A percentile compares a stretch with the other conserved stretches of the same genome.
phyloP scores from a whole-genome alignment of 2,113 vertebrate genomes.

The Gnathonemus echidnorhynchus region DNA sequence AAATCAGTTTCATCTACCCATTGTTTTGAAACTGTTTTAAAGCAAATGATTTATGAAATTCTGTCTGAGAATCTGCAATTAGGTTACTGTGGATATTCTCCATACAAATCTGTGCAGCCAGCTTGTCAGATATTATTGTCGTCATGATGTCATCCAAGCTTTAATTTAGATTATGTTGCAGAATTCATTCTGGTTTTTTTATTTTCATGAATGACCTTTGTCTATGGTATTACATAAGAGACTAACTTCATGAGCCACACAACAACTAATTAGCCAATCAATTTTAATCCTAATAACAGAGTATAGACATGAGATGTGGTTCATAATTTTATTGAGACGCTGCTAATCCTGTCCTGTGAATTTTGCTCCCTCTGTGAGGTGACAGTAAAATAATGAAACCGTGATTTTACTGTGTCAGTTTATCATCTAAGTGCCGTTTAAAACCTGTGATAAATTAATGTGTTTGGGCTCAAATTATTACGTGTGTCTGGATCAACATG shows the following conservation, averaged over 20 bases:
- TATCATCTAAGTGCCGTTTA: neutral
- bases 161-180: neutral
- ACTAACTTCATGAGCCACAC: neutral
- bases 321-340: neutral
- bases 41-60: neutral
- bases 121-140: neutral
- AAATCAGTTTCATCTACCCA: neutral
- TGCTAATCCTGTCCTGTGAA: neutral
- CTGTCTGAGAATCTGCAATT: neutral
- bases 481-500: neutral
- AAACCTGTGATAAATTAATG: neutral
- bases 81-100: neutral
- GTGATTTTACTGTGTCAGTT: neutral
- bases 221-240: neutral
- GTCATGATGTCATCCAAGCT: neutral
- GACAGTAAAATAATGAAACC: neutral
- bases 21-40: neutral
- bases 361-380: neutral
- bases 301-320: neutral
- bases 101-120: neutral
- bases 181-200: neutral
- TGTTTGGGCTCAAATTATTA: neutral
- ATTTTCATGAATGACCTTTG: neutral
- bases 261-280: neutral
- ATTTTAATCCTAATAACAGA: neutral